phyloP scores from a whole-genome alignment of 2,888 invertebrate species.

The Eudemis profundana region DNA sequence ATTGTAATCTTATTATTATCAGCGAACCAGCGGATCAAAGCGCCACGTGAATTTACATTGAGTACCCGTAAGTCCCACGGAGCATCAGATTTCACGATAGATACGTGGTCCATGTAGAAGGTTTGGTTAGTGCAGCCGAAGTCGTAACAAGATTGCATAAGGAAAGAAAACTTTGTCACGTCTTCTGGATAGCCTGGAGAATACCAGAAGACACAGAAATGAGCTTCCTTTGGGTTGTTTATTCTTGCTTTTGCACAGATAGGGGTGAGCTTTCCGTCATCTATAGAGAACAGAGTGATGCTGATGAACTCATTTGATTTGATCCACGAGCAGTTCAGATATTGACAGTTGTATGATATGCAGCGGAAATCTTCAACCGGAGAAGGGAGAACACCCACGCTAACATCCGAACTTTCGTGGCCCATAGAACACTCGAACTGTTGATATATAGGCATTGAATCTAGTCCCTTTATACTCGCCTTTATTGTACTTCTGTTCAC shows the following conservation, averaged over 20 bases:
- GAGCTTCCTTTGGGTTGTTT: too few relatives aligned
- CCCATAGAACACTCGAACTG: too few relatives aligned
- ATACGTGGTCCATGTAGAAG: background rate
- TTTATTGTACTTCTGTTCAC: background rate
- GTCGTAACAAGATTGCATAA: background rate
- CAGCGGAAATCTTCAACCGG: background rate
- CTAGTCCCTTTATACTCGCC: background rate
- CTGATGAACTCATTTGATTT: too few relatives aligned
- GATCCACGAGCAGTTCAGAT: background rate
- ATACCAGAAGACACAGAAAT: too few relatives aligned
- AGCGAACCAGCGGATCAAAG: background rate
- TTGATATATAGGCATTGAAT: too few relatives aligned
- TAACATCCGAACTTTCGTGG: too few relatives aligned
- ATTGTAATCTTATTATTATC: too few relatives aligned
- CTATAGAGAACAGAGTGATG: background rate
- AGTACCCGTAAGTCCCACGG: background rate
- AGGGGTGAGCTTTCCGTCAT: background rate
- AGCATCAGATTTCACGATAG: background rate
- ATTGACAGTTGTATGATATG: background rate
- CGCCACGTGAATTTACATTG: background rate
- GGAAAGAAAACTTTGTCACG: background rate
- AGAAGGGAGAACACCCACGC: background rate
- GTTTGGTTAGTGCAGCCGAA: background rate
- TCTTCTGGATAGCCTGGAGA: background rate
- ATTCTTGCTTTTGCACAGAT: background rate